These are phyloP conservation scores for Dolichotis patagonum DNA, from an alignment of 2,113 vertebrate species.

Conservation along the genomic window DNA sequence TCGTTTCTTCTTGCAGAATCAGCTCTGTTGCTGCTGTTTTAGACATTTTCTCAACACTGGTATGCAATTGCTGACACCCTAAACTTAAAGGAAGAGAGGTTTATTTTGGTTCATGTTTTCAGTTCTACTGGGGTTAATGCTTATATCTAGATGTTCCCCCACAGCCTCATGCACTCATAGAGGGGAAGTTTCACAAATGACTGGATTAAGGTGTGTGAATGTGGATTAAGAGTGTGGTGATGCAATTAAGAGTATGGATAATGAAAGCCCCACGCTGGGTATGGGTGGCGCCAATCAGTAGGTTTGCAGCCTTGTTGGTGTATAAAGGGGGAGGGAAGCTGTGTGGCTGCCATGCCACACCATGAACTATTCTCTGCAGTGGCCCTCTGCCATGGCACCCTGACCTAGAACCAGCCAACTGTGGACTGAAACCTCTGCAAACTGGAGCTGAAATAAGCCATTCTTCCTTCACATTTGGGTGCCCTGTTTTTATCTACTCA, in stretches of 20 bases:
- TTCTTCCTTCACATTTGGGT: not conserved
- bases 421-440: not conserved
- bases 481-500: not conserved
- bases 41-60: not conserved
- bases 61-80: not conserved
- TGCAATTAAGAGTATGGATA: not conserved
- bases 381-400: not conserved
- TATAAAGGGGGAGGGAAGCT: not conserved
- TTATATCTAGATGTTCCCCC: not conserved
- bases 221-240: not conserved
- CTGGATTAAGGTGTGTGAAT: not conserved
- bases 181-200: not conserved
- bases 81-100: too few relatives aligned
- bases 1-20: not conserved
- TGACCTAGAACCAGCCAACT: not conserved
- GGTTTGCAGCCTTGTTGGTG: not conserved
- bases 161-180: not conserved
- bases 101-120: not conserved
- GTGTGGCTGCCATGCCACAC: not conserved
- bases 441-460: not conserved
- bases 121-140: not conserved
- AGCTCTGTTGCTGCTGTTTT: not conserved
- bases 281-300: not conserved
- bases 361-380: not conserved
- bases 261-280: not conserved